Evolutionary conservation across 2,797 vertebrate species (phyloP), one percentile per base, ranked within the genome.

Genomic region (Botia kubotai): DNA sequence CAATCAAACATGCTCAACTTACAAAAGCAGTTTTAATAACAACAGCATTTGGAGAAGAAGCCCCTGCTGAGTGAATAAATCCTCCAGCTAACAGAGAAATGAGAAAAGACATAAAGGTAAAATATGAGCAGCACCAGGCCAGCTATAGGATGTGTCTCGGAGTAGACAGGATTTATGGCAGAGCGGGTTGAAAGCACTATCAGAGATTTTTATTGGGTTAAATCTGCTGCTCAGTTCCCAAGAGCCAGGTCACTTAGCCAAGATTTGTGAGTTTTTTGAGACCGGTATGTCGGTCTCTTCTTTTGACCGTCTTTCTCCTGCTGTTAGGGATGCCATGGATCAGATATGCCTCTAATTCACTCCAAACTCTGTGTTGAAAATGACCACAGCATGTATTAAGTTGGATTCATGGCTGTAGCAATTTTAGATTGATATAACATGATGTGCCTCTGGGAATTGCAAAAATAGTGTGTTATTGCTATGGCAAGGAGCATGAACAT

Each of bases 21-120:
- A 26, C n/a, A 43, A 46, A 75, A 52, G 60, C 50, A 53, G 67
- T 71, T 79, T 79, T 62, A 79, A 79, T 72, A 79, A 65, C 46
- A 79, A n/a, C 36, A 36, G 52, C 23, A 67, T 74, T 80, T 67
- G 43, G 23, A 13, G 29, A 50, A 66, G 43, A 80, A 73, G 10
- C 60, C 33, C 62, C 16, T 4, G 23, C 36, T 33, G 60, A 43
- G 71, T 55, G 21, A 80, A 66, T 66, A 4, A 19, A 66, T 39
- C 17, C 21, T 23, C 57, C 12, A 60, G 57, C n/a, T n/a, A 80
- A 29, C 1, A 55, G 11, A 58, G 19, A 46, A 14, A 48, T 26
- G 23, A 72, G 10, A 80, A 58, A 67, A 19, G 68, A 36, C 43
- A 63, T 63, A 53, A 70, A 79, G 26, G 46, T 71, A 39, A 79